Evolutionary conservation across 2,888 invertebrate species (phyloP).

Genomic region (Pandemis heparana): DNA sequence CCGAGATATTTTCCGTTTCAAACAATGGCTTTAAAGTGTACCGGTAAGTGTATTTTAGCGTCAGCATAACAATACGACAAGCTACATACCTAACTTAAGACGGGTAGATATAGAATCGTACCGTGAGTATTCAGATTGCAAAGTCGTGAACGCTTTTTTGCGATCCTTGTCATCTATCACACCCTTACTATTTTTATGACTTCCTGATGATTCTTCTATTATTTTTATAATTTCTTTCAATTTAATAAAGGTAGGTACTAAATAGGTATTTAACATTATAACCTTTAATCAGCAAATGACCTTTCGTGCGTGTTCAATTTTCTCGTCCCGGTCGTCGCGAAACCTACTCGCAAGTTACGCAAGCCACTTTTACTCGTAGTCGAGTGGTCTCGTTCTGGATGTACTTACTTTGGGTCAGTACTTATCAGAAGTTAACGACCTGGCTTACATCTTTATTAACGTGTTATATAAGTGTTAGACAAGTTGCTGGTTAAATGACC

Average conservation of each 20-base stretch:
- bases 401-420: background rate
- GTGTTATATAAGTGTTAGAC: conserved; percentile 4
- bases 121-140: too few relatives aligned
- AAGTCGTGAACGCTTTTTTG: too few relatives aligned
- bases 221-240: background rate
- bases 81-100: too few relatives aligned
- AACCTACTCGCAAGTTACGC: conserved; percentile 50
- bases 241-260: background rate
- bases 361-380: conserved; percentile 28
- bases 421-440: conserved; percentile 15
- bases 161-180: too few relatives aligned
- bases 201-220: background rate
- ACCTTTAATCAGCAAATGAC: conserved; percentile 17
- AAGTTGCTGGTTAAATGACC: background rate
- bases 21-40: conserved; percentile 16
- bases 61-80: background rate
- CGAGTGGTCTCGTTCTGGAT: conserved; percentile 8
- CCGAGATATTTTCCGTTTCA: background rate
- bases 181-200: too few relatives aligned
- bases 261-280: background rate
- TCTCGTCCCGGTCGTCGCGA: conserved; percentile 38
- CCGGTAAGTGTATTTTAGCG: background rate
- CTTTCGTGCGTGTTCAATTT: conserved; percentile 22
- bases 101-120: too few relatives aligned
- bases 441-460: conserved; percentile 25